Conservation (phyloP, 2,797 vertebrate species). For the Ataeniobius toweri region DNA sequence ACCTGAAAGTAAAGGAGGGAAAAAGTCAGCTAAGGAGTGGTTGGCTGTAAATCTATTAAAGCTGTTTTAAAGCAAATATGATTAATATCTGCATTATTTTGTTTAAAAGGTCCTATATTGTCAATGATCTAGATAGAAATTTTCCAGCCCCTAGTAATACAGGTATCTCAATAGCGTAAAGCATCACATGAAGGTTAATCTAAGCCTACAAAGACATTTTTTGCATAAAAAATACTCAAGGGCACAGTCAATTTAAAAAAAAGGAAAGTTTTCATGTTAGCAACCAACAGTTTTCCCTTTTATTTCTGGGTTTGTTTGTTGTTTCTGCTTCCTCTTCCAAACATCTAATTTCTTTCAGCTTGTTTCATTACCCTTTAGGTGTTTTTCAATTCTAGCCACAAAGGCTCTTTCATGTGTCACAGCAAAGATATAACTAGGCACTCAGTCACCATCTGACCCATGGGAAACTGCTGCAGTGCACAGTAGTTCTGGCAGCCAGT, state of each 20-base stretch:
- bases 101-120: background rate
- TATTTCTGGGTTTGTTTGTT: conserved; percentile 58
- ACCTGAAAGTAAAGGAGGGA: conserved; percentile 67
- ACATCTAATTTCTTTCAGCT: conserved; percentile 52
- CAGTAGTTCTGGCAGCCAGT: conserved; percentile 62
- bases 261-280: conserved; percentile 38
- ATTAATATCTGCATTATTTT: background rate
- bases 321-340: conserved; percentile 56
- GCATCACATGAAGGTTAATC: conserved; percentile 60
- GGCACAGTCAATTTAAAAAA: conserved; percentile 40
- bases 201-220: conserved; percentile 68
- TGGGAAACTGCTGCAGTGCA: conserved; percentile 59
- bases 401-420: conserved; percentile 68
- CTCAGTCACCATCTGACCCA: conserved; percentile 64
- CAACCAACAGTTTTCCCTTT: conserved; percentile 65
- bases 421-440: conserved; percentile 63
- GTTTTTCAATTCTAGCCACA: conserved; percentile 68
- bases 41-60: background rate
- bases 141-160: background rate
- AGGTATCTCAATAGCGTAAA: conserved; percentile 38
- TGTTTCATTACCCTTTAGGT: conserved; percentile 52
- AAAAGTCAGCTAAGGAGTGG: background rate
- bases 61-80: background rate
- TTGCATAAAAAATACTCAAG: conserved; percentile 55
- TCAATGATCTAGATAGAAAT: background rate